phyloP scores from a whole-genome alignment of 2,888 invertebrate genomes.

The Troilus luridus region DNA sequence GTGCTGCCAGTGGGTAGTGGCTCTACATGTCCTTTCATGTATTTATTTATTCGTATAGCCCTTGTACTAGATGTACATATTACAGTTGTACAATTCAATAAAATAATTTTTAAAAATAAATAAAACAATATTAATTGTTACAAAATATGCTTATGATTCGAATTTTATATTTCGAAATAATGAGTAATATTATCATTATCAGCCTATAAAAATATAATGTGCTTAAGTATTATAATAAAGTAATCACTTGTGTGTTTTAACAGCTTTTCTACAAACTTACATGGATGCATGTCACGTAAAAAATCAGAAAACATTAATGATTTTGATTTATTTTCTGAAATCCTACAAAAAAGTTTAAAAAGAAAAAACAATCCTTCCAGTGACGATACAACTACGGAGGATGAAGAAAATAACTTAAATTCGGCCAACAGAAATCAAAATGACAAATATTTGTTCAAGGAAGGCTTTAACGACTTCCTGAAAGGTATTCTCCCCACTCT shows the following conservation, averaged over 20 bases:
- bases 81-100: too few species aligned
- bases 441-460: neutral
- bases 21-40: too few species aligned
- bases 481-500: neutral
- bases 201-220: too few species aligned
- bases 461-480: neutral
- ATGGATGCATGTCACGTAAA: neutral
- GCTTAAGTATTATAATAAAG: neutral
- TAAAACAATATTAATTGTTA: too few species aligned
- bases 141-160: too few species aligned
- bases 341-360: neutral
- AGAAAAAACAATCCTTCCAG: neutral
- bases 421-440: neutral
- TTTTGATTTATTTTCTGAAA: neutral
- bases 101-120: too few species aligned
- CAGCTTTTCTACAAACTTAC: neutral
- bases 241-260: neutral
- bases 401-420: neutral
- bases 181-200: too few species aligned
- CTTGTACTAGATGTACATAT: too few species aligned
- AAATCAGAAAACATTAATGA: neutral
- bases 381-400: neutral
- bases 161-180: too few species aligned
- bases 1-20: too few species aligned
- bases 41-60: too few species aligned